Percentiles rank a stretch among this genome's conserved stretches.
These are phyloP conservation scores for Ceyx cyanopectus DNA, from an alignment of 2,113 vertebrate genomes.

Conservation along the genomic window DNA sequence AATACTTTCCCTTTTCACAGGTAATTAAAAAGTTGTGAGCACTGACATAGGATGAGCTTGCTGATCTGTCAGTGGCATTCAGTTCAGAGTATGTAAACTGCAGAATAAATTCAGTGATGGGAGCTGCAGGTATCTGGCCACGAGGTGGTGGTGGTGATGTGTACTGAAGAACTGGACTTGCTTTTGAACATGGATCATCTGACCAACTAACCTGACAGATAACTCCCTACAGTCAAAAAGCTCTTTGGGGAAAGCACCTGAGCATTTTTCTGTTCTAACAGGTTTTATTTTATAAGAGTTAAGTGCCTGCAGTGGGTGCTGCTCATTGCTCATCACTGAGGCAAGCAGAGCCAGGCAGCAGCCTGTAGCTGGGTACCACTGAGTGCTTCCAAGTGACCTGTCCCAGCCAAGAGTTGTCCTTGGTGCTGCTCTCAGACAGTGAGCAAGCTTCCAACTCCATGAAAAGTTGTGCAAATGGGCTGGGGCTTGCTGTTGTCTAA, in stretches of 20 bases:
- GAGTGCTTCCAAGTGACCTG: fast-evolving
- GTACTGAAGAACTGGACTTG: background rate
- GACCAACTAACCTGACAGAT: background rate
- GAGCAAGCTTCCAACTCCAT: background rate
- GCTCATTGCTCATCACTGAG: background rate
- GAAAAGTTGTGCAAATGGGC: background rate
- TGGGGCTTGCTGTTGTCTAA: background rate
- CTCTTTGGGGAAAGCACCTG: background rate
- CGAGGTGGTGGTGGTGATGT: slow-evolving; percentile 61
- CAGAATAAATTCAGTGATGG: background rate
- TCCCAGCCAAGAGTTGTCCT: background rate
- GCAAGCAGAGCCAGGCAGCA: background rate
- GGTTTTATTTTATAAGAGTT: background rate
- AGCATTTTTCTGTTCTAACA: background rate
- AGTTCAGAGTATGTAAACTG: background rate
- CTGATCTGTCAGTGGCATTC: background rate
- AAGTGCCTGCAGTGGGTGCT: background rate
- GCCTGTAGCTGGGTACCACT: background rate
- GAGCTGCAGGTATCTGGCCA: slow-evolving; percentile 16
- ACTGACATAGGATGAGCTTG: background rate
- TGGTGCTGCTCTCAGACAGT: background rate
- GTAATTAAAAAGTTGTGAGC: background rate
- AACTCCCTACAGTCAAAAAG: background rate
- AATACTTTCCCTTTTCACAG: background rate
- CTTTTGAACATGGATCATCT: background rate